phyloP scores from a whole-genome alignment of 1,140 invertebrate species.

The Meteorus sp. region DNA sequence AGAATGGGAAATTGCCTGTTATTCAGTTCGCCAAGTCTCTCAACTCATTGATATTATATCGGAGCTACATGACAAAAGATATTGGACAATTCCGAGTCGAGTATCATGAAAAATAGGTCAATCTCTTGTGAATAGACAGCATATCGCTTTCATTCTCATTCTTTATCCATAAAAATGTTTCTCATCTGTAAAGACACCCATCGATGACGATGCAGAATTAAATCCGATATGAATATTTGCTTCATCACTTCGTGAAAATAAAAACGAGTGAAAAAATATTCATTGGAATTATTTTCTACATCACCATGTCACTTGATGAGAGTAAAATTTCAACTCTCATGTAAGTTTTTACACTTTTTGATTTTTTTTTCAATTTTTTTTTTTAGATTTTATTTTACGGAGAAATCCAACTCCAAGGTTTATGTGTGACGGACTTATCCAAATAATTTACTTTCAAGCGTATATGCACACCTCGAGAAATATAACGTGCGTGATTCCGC shows the following conservation, averaged over 20 bases:
- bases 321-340: no score
- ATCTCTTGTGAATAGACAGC: conserved; percentile 1
- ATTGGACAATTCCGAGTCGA: conserved; percentile 7
- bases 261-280: no score
- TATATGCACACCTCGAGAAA: conserved; percentile 28
- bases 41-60: conserved; percentile 8
- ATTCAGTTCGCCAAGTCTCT: background rate
- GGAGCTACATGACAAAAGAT: background rate
- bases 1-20: no score
- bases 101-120: background rate
- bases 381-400: conserved; percentile 6
- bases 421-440: conserved; percentile 33
- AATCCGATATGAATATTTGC: no score
- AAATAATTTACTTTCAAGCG: conserved; percentile 40
- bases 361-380: background rate
- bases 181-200: background rate
- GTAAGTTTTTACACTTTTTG: no score
- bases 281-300: no score
- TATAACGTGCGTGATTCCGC: conserved; percentile 35
- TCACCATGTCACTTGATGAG: no score
- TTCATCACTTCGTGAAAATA: background rate
- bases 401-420: conserved; percentile 19
- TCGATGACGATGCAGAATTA: background rate
- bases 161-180: background rate
- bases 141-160: background rate